A percentile compares a stretch with the other conserved stretches of the same genome.
Conservation (phyloP, 2,113 vertebrate genomes). For the Smithornis capensis region DNA sequence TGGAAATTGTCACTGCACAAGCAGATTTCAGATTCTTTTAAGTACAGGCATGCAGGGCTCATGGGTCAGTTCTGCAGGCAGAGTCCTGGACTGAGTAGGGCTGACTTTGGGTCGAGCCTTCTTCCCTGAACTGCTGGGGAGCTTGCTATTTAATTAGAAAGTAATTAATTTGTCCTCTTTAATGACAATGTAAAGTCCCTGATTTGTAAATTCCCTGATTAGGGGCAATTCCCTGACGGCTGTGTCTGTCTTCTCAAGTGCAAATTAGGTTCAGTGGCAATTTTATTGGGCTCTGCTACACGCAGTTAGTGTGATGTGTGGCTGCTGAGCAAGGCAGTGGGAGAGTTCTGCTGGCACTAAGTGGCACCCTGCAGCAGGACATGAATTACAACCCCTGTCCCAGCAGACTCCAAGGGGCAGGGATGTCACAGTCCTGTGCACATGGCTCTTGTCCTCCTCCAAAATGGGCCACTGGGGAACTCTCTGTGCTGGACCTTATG, state of each 20-base stretch:
- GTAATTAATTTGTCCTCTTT: conserved; percentile 13
- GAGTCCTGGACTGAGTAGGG: background rate
- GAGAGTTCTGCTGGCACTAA: background rate
- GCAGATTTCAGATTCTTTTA: background rate
- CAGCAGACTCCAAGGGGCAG: background rate
- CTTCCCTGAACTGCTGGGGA: background rate
- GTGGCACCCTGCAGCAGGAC: background rate
- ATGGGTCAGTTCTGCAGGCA: background rate
- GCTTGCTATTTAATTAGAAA: background rate
- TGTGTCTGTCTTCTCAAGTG: background rate
- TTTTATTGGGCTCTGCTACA: background rate
- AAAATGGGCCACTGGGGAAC: background rate
- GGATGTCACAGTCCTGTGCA: accelerated
- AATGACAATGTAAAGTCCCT: background rate
- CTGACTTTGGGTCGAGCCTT: background rate
- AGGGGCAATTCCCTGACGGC: background rate
- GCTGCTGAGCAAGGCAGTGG: background rate
- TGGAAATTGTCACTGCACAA: background rate
- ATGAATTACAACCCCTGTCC: background rate
- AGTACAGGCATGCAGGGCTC: background rate
- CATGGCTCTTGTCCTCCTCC: background rate
- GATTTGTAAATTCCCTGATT: conserved; percentile 17
- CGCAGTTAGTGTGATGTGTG: background rate
- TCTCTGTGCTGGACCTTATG: background rate
- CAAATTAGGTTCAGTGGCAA: background rate